phyloP scores from a whole-genome alignment of 2,113 vertebrate species.

The Etheostoma cragini region DNA sequence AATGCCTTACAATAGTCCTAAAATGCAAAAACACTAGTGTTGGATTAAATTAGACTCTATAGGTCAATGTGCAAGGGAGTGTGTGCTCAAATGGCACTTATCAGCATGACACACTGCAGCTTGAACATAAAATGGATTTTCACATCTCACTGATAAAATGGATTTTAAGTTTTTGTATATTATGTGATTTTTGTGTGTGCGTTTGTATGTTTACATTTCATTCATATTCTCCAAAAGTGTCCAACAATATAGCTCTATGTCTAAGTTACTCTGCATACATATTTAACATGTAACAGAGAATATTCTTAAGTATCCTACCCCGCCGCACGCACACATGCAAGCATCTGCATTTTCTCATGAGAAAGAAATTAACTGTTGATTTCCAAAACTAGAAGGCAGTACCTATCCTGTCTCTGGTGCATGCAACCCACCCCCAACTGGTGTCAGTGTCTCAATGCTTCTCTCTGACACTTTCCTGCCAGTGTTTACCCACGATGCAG shows the following conservation, averaged over 20 bases:
- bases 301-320: not conserved
- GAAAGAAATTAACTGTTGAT: not conserved
- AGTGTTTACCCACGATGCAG: slow-evolving; percentile 59
- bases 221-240: not conserved
- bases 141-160: not conserved
- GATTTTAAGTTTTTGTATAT: not conserved
- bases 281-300: not conserved
- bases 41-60: not conserved
- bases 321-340: not conserved
- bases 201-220: not conserved
- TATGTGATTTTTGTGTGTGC: not conserved
- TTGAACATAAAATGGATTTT: not conserved
- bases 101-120: not conserved
- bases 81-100: not conserved
- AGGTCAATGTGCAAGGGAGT: not conserved
- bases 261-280: not conserved
- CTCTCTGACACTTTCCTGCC: slow-evolving; percentile 7
- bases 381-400: not conserved
- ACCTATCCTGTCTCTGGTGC: not conserved
- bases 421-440: not conserved
- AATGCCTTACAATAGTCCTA: not conserved
- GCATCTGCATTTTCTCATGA: not conserved
- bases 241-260: not conserved
- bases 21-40: not conserved
- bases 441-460: slow-evolving; percentile 11